phyloP scores from a whole-genome alignment of 2,797 vertebrate genomes.

The Phataginus tricuspis region DNA sequence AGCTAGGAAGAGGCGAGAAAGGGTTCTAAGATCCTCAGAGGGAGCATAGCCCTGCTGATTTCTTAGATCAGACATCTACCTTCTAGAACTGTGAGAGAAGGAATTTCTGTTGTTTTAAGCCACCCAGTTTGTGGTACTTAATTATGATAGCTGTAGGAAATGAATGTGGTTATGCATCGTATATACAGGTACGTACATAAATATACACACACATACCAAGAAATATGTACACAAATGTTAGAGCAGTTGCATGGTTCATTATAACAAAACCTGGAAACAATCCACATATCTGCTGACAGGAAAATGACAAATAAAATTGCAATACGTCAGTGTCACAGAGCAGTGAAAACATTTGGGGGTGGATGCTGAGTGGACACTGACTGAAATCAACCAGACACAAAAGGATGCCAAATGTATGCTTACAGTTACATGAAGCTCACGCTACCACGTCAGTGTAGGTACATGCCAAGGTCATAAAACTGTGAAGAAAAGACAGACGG shows the following conservation, averaged over 20 bases:
- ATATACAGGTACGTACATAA: not conserved
- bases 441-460: rapidly evolving
- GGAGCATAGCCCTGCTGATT: not conserved
- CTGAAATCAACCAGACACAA: not conserved
- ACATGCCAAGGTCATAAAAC: not conserved
- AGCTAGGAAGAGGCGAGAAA: not conserved
- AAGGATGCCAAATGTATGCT: too few relatives aligned
- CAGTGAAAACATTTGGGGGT: not conserved
- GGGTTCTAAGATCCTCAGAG: not conserved
- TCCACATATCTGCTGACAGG: not conserved
- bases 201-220: not conserved
- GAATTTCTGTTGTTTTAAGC: not conserved
- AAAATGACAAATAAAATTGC: not conserved
- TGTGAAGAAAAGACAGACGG: not conserved
- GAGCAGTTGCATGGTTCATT: not conserved
- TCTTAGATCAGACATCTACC: not conserved
- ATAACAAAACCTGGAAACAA: not conserved
- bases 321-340: not conserved
- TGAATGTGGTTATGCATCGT: not conserved
- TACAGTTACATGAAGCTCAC: not conserved
- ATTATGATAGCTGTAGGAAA: not conserved
- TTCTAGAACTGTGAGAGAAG: not conserved
- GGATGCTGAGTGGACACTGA: not conserved
- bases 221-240: not conserved
- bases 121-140: not conserved